Percentiles rank a stretch among this genome's conserved stretches.
Evolutionary conservation across 1,140 invertebrate species (phyloP).

Genomic region (Drosophila prosaltans): DNA sequence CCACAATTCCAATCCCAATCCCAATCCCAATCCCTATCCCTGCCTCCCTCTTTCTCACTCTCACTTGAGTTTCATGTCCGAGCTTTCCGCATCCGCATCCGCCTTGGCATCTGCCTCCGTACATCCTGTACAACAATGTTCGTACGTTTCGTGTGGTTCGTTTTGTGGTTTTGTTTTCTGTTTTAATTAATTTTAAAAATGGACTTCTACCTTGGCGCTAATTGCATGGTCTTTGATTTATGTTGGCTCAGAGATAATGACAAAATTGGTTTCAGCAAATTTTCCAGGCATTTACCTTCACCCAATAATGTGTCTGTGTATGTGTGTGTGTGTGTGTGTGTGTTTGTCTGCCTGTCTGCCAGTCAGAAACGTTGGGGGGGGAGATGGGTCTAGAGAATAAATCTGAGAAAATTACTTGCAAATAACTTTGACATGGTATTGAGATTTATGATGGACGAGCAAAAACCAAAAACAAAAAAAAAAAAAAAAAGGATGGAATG

Average conservation of each 20-base stretch:
- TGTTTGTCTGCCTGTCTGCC: constrained; percentile 2
- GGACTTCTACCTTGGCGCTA: constrained; percentile 59
- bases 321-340: constrained; percentile 34
- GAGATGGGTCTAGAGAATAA: background rate
- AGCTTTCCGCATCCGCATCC: constrained; percentile 23
- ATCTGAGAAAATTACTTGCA: constrained; percentile 10
- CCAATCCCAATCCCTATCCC: background rate
- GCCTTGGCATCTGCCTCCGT: constrained; percentile 26
- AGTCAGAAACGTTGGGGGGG: background rate
- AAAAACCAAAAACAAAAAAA: background rate
- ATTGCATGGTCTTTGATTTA: constrained; percentile 60
- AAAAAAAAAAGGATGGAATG: background rate
- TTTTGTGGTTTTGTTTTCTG: constrained; percentile 60
- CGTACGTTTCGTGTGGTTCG: constrained; percentile 52
- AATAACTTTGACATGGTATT: constrained; percentile 13
- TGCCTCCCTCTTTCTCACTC: background rate
- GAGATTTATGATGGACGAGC: constrained; percentile 5
- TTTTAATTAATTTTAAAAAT: constrained; percentile 59
- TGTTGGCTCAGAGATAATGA: constrained; percentile 56
- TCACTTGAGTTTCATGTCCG: background rate
- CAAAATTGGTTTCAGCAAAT: constrained; percentile 51
- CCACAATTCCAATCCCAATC: background rate
- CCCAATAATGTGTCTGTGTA: background rate
- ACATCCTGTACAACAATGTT: constrained; percentile 10
- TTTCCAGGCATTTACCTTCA: constrained; percentile 12